Conservation (phyloP, 1,140 invertebrate species). For the Polypedilum pembai region DNA sequence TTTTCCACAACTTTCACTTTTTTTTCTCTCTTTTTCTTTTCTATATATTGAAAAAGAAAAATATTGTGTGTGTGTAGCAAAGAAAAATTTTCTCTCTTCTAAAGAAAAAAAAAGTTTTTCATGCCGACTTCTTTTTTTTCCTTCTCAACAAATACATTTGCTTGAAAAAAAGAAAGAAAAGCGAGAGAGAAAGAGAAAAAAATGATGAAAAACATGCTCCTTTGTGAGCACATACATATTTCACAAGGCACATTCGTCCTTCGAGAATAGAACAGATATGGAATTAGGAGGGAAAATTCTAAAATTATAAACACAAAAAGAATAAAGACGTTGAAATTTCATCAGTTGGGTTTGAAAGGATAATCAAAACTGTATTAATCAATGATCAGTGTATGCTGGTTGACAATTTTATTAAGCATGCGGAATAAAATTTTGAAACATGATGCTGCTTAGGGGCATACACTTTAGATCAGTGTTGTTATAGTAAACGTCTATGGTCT, state of each 20-base stretch:
- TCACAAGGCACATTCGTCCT: slow-evolving; percentile 27
- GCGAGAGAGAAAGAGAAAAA: background rate
- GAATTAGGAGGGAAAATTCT: background rate
- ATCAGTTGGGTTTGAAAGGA: no score
- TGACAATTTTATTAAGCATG: no score
- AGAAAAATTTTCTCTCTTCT: background rate
- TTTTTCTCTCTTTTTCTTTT: background rate
- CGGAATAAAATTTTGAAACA: no score
- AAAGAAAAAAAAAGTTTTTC: background rate
- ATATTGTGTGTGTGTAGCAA: background rate
- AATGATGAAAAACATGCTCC: slow-evolving; percentile 17
- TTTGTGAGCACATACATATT: slow-evolving; percentile 23
- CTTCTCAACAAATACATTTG: background rate
- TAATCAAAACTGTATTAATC: no score
- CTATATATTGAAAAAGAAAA: no score
- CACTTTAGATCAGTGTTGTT: no score
- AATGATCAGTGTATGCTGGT: no score
- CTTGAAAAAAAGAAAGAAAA: background rate
- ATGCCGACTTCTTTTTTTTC: background rate
- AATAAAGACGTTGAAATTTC: no score
- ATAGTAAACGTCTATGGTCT: no score
- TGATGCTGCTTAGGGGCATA: no score
- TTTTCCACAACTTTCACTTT: slow-evolving; percentile 12
- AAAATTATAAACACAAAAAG: no score
- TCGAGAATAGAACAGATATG: slow-evolving; percentile 10